These are phyloP conservation scores for Galagoides demidoff DNA, from an alignment of 2,797 vertebrate species.

Conservation along the genomic window DNA sequence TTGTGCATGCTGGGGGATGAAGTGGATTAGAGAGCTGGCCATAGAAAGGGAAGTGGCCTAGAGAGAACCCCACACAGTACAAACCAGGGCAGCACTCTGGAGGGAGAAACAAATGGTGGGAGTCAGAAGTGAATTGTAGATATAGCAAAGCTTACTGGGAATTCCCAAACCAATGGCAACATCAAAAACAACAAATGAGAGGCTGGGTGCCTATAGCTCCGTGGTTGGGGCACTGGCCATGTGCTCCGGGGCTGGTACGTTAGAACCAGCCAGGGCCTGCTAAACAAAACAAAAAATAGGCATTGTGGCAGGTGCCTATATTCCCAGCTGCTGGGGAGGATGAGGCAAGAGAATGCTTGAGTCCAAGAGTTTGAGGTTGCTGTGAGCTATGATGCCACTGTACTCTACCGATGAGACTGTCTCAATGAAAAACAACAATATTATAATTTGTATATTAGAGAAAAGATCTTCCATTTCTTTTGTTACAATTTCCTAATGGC, in stretches of 20 bases:
- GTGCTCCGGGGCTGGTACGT: too few relatives aligned
- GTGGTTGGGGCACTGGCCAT: too few relatives aligned
- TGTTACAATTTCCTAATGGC: neutral
- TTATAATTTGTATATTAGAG: neutral
- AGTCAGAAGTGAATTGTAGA: neutral
- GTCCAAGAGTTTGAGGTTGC: too few relatives aligned
- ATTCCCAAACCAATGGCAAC: neutral
- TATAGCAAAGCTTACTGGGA: neutral
- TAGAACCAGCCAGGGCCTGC: too few relatives aligned
- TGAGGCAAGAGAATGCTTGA: too few relatives aligned
- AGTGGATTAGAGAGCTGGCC: neutral
- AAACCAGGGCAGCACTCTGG: neutral
- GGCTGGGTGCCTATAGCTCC: too few relatives aligned
- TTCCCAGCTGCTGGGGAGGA: too few relatives aligned
- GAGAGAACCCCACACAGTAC: neutral
- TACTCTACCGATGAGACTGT: too few relatives aligned
- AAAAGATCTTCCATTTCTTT: conserved; percentile 15
- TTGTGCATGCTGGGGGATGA: neutral
- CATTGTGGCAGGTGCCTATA: too few relatives aligned
- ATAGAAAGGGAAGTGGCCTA: neutral
- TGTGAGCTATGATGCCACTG: too few relatives aligned
- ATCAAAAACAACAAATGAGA: neutral
- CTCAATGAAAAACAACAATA: too few relatives aligned
- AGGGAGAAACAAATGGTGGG: neutral
- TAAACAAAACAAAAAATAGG: too few relatives aligned